These are phyloP conservation scores for Crax fasciolata DNA, from an alignment of 2,797 vertebrate species.

Conservation along the genomic window DNA sequence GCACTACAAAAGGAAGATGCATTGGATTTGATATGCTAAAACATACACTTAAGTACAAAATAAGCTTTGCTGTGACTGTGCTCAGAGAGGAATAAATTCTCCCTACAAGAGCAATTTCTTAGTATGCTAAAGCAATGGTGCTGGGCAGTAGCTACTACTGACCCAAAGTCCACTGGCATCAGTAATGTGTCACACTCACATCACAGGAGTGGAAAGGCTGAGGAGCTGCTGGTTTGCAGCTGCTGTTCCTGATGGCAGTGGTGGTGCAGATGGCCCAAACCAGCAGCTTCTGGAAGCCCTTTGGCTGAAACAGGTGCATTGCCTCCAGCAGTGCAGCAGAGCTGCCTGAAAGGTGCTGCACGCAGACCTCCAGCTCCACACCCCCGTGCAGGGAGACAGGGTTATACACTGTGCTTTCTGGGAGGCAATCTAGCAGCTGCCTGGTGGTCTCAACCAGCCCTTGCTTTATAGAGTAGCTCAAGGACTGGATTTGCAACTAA, in stretches of 20 bases:
- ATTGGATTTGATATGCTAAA: not conserved
- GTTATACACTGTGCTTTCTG: not conserved
- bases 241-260: not conserved
- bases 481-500: not conserved
- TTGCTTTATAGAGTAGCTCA: not conserved
- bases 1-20: conserved; percentile 39
- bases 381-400: not conserved
- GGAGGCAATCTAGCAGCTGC: not conserved
- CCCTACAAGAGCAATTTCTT: not conserved
- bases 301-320: not conserved
- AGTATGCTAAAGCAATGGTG: not conserved
- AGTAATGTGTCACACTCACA: not conserved
- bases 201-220: not conserved
- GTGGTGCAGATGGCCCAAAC: not conserved
- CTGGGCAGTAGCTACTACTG: not conserved
- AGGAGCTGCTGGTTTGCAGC: not conserved
- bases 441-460: not conserved
- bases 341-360: not conserved
- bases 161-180: not conserved
- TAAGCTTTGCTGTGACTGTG: not conserved
- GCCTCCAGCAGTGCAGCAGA: not conserved
- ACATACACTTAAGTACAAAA: not conserved
- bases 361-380: not conserved
- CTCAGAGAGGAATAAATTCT: not conserved
- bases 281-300: not conserved